Evolutionary conservation across 2,888 invertebrate species (phyloP).

Genomic region (Xanthorhoe designata): DNA sequence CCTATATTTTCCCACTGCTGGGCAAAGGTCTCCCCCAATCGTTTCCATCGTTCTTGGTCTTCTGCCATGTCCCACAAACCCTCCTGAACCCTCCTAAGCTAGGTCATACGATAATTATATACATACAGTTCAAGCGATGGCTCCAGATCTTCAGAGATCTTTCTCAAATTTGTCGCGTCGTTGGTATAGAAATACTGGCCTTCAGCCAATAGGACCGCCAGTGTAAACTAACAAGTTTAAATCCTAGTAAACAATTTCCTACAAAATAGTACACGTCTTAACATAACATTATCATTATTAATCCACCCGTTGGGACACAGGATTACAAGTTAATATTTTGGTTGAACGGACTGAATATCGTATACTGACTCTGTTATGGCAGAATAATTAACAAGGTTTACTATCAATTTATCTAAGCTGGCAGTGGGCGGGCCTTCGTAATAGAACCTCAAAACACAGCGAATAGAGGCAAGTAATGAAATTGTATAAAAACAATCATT

Average conservation of each 20-base stretch:
- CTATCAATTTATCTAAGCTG: slow-evolving; percentile 21
- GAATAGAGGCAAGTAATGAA: not conserved
- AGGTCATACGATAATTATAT: too few species aligned
- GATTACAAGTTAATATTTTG: slow-evolving; percentile 44
- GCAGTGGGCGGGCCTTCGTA: not conserved
- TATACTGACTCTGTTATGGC: slow-evolving; percentile 30
- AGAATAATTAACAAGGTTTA: slow-evolving; percentile 32
- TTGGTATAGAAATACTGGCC: too few species aligned
- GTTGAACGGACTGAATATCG: slow-evolving; percentile 32
- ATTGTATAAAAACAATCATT: too few species aligned
- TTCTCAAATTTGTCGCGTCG: too few species aligned
- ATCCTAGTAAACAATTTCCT: slow-evolving; percentile 24
- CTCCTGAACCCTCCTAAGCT: too few species aligned
- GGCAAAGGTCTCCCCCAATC: too few species aligned
- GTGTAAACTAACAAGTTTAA: not conserved
- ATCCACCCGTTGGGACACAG: slow-evolving; percentile 27
- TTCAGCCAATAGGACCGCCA: too few species aligned
- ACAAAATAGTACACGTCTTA: slow-evolving; percentile 19
- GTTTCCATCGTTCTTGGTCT: too few species aligned
- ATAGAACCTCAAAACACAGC: not conserved
- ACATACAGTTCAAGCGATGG: too few species aligned
- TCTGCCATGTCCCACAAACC: too few species aligned
- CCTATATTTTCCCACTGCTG: too few species aligned
- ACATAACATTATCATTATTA: slow-evolving; percentile 28
- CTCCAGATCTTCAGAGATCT: too few species aligned